phyloP scores from a whole-genome alignment of 2,797 vertebrate genomes.

The Eulemur coronatus region DNA sequence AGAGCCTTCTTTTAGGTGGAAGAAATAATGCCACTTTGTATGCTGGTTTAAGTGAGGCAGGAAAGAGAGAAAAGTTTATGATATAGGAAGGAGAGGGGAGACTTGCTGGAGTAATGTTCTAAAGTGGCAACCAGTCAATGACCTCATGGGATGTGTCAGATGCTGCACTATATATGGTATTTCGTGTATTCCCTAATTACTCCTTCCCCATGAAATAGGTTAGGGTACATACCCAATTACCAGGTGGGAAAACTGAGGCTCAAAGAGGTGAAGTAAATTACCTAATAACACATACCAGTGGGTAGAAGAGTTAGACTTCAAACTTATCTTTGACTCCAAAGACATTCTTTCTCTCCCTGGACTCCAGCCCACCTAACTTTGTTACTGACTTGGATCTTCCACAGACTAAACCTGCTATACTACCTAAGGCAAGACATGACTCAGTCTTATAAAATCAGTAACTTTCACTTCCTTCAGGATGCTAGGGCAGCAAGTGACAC shows the following conservation, averaged over 20 bases:
- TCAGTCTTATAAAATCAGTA: conserved; percentile 15
- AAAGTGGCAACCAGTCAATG: not conserved
- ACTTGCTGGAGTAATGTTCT: not conserved
- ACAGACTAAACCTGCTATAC: not conserved
- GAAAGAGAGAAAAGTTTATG: not conserved
- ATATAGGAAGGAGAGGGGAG: not conserved
- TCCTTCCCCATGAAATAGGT: not conserved
- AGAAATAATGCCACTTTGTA: not conserved
- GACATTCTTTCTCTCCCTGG: not conserved
- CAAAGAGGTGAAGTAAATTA: not conserved
- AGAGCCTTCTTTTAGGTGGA: not conserved
- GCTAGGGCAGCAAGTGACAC: not conserved
- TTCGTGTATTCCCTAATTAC: not conserved
- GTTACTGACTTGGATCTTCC: not conserved
- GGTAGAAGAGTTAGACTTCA: not conserved
- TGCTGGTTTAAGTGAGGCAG: not conserved
- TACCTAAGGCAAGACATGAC: not conserved
- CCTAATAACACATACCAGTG: not conserved
- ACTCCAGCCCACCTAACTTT: not conserved
- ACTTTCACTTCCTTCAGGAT: not conserved
- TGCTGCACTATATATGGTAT: not conserved
- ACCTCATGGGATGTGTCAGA: not conserved
- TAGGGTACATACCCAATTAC: not conserved
- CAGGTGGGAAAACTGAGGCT: not conserved
- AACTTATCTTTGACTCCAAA: not conserved